phyloP scores from a whole-genome alignment of 2,888 invertebrate genomes.

The Eupsilia transversa region DNA sequence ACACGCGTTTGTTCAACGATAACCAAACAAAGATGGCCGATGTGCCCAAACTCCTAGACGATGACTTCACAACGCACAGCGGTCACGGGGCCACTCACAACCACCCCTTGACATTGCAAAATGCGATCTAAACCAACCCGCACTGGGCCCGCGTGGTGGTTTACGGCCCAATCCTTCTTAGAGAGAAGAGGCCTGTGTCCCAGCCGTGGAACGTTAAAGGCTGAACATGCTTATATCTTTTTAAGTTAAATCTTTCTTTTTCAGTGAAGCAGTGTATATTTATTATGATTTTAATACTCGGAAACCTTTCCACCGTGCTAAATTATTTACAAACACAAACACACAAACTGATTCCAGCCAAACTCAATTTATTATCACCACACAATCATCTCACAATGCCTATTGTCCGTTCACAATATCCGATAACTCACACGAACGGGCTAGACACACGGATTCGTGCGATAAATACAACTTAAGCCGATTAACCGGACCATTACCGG shows the following conservation, averaged over 20 bases:
- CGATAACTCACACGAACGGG: constrained; percentile 55
- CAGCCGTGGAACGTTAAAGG: too few species aligned
- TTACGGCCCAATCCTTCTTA: too few species aligned
- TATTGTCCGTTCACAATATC: constrained; percentile 52
- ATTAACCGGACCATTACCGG: constrained; percentile 69
- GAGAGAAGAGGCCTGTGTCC: background rate
- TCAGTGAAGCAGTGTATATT: background rate
- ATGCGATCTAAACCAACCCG: constrained; percentile 75
- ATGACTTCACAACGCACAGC: constrained; percentile 88
- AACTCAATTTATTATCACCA: constrained; percentile 39
- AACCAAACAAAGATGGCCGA: constrained; percentile 75
- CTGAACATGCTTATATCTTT: background rate
- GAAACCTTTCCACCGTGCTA: background rate
- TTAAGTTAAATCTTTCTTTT: background rate
- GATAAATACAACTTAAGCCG: constrained; percentile 68
- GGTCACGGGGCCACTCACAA: constrained; percentile 78
- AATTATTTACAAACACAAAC: constrained; percentile 6
- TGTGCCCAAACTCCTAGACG: constrained; percentile 74
- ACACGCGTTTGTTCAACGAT: constrained; percentile 76
- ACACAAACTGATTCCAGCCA: background rate
- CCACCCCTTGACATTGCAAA: constrained; percentile 86
- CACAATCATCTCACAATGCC: constrained; percentile 44
- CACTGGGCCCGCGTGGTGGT: background rate
- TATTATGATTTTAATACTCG: background rate
- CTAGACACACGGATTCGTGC: constrained; percentile 56